Conservation (phyloP, 2,888 invertebrate genomes). For the Drosophila buzzatii region DNA sequence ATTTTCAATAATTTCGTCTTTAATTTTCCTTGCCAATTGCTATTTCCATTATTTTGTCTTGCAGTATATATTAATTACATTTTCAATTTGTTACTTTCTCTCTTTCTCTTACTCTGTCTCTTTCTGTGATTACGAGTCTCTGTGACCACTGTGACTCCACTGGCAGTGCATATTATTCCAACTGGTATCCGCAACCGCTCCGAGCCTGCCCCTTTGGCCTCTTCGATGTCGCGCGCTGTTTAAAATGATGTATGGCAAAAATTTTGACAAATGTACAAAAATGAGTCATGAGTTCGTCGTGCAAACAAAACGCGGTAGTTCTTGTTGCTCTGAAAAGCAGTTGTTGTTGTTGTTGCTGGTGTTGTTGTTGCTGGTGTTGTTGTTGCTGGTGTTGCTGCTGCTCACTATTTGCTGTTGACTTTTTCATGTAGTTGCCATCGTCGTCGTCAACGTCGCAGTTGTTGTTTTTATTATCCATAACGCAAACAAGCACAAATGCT, state of each 20-base stretch:
- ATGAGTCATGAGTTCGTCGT: conserved; percentile 81
- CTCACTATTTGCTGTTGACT: conserved; percentile 76
- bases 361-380: conserved; percentile 35
- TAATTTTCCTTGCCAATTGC: not conserved
- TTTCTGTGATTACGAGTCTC: not conserved
- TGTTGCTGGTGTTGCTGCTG: conserved; percentile 33
- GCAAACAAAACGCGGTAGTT: conserved; percentile 72
- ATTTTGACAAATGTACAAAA: conserved; percentile 83
- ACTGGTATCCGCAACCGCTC: conserved; percentile 38
- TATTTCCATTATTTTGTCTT: not conserved
- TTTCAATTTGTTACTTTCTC: not conserved
- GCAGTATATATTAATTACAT: not conserved
- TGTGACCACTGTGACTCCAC: conserved; percentile 29
- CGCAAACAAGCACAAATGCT: conserved; percentile 69
- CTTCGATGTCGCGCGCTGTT: conserved; percentile 63
- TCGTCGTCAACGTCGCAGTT: conserved; percentile 46
- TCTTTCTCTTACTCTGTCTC: not conserved
- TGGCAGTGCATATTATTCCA: conserved; percentile 37
- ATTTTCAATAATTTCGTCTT: not conserved
- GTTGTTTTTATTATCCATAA: conserved; percentile 67
- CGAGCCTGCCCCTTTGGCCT: conserved; percentile 23
- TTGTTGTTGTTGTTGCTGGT: conserved; percentile 31
- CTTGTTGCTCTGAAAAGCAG: conserved; percentile 24
- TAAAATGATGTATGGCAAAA: conserved; percentile 82
- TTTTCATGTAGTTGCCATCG: conserved; percentile 71